phyloP scores from a whole-genome alignment of 2,113 vertebrate genomes.

The Cryptomyrus ogoouensis region DNA sequence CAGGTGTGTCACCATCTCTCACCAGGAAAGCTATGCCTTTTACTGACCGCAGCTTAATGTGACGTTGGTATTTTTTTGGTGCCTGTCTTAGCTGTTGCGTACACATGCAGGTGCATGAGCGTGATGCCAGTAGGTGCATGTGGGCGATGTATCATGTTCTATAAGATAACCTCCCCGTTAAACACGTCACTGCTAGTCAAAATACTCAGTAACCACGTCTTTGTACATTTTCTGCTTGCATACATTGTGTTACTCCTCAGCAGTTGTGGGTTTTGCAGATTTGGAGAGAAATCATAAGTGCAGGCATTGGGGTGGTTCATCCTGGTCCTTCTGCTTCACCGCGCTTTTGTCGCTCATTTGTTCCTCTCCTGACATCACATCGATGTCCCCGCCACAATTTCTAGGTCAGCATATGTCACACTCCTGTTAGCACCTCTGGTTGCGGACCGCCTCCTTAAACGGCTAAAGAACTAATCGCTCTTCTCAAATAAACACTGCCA shows the following conservation, averaged over 20 bases:
- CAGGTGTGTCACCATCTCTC: neutral
- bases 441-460: neutral
- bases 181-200: neutral
- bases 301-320: neutral
- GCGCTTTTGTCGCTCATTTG: neutral
- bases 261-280: neutral
- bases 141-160: neutral
- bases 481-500: neutral
- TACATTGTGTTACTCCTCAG: neutral
- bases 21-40: neutral
- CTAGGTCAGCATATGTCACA: slow-evolving; percentile 1
- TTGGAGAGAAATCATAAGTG: neutral
- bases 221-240: neutral
- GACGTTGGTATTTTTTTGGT: neutral
- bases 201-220: neutral
- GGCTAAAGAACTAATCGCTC: neutral
- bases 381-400: neutral
- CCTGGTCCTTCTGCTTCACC: neutral
- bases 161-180: neutral
- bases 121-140: neutral
- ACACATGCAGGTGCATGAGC: neutral
- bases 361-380: neutral
- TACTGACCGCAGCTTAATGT: neutral
- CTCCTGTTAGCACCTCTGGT: neutral
- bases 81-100: neutral